These are phyloP conservation scores for Trididemnum miniatum DNA, from an alignment of 23 tunicate genomes.

Conservation along the genomic window DNA sequence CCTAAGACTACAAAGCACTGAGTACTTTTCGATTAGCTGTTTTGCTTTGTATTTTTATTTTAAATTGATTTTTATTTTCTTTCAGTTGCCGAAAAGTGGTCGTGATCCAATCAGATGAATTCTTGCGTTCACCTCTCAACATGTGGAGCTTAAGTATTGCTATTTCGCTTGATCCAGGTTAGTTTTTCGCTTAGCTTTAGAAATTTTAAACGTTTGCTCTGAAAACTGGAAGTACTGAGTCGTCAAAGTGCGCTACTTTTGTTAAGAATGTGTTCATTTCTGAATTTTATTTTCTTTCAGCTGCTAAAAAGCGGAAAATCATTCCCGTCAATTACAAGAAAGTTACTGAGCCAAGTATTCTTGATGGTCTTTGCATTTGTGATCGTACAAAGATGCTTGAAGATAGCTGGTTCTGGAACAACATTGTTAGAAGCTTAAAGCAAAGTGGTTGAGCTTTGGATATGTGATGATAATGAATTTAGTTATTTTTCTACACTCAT, in stretches of 20 bases:
- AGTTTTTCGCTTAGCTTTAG: too few relatives aligned
- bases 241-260: too few relatives aligned
- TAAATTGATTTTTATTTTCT: too few relatives aligned
- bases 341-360: conserved; percentile 40
- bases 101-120: conserved; percentile 73
- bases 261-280: too few relatives aligned
- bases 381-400: conserved; percentile 72
- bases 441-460: too few relatives aligned
- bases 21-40: too few relatives aligned
- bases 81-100: conserved; percentile 71
- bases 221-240: too few relatives aligned
- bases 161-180: conserved; percentile 52
- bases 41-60: too few relatives aligned
- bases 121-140: conserved; percentile 37
- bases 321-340: conserved; percentile 79
- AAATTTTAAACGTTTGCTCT: too few relatives aligned
- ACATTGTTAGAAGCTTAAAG: conserved; percentile 39
- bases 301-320: conserved; percentile 44
- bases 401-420: conserved; percentile 87
- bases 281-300: conserved; percentile 47
- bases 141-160: conserved; percentile 68
- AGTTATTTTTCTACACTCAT: too few relatives aligned
- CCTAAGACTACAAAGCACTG: too few relatives aligned
- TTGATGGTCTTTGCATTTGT: conserved; percentile 55
- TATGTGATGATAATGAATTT: too few relatives aligned